These are phyloP conservation scores for Ochotona curzoniae DNA, from an alignment of 2,113 vertebrate genomes.

Conservation along the genomic window DNA sequence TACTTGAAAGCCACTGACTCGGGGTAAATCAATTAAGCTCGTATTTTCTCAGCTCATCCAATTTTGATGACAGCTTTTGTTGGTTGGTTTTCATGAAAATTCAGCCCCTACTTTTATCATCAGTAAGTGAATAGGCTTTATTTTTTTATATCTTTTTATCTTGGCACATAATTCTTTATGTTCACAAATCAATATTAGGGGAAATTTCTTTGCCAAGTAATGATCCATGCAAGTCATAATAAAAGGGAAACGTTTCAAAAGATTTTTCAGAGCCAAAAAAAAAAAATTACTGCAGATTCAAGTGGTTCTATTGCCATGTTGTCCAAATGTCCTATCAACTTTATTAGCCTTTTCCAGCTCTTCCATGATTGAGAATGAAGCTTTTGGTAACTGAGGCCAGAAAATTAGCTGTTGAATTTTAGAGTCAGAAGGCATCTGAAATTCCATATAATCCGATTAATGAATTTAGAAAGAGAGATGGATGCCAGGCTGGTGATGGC, in stretches of 20 bases:
- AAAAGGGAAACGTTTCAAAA: constrained; percentile 63
- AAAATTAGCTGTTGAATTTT: constrained; percentile 50
- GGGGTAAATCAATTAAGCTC: constrained; percentile 21
- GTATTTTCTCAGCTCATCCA: constrained; percentile 40
- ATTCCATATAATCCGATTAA: background rate
- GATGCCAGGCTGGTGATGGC: background rate
- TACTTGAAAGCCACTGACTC: constrained; percentile 42
- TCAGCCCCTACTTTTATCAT: constrained; percentile 63
- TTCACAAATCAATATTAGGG: constrained; percentile 73
- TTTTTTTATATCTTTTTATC: constrained; percentile 75
- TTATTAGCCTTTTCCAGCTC: constrained; percentile 63
- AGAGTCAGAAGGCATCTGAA: background rate
- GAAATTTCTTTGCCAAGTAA: constrained; percentile 75
- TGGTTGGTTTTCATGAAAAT: constrained; percentile 64
- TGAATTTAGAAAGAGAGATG: background rate
- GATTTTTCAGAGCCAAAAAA: constrained; percentile 68
- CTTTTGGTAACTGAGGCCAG: constrained; percentile 29
- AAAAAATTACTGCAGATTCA: constrained; percentile 52
- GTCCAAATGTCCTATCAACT: constrained; percentile 64
- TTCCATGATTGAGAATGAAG: constrained; percentile 59
- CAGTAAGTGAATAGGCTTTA: constrained; percentile 72
- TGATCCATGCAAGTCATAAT: constrained; percentile 70
- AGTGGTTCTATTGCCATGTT: constrained; percentile 51
- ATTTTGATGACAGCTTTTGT: constrained; percentile 40
- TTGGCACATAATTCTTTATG: constrained; percentile 70